These are phyloP conservation scores for Plodia interpunctella DNA, from an alignment of 1,140 invertebrate species.

Conservation along the genomic window DNA sequence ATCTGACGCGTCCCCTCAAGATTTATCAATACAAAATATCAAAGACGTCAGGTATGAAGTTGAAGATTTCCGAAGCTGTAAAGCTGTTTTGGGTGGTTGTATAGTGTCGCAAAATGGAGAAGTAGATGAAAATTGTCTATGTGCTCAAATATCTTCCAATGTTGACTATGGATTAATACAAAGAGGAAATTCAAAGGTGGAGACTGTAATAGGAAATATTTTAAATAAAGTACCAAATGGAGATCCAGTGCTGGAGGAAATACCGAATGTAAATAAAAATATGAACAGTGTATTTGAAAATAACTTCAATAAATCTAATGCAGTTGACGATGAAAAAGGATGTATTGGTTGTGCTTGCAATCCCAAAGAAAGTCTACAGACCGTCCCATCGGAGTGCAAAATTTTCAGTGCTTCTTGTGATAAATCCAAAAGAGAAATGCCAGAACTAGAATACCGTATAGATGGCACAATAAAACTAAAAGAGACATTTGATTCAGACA, in stretches of 20 bases:
- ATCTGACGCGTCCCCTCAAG: neutral
- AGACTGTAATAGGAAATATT: slow-evolving; percentile 9
- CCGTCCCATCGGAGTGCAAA: slow-evolving; percentile 17
- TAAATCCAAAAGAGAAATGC: neutral
- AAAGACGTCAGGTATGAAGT: neutral
- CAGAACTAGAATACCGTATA: neutral
- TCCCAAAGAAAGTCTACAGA: slow-evolving; percentile 39
- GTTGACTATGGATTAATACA: slow-evolving; percentile 25
- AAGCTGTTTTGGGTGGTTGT: slow-evolving; percentile 39
- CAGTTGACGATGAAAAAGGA: slow-evolving; percentile 11
- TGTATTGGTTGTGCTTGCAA: slow-evolving; percentile 43
- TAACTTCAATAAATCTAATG: slow-evolving; percentile 9
- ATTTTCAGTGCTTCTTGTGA: neutral
- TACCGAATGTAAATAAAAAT: no score
- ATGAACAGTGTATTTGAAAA: neutral
- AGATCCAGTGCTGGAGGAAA: no score
- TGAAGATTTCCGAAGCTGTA: slow-evolving; percentile 32
- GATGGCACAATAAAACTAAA: slow-evolving; percentile 52
- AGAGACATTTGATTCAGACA: slow-evolving; percentile 49
- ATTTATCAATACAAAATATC: neutral
- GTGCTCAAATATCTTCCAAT: slow-evolving; percentile 40
- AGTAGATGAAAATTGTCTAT: slow-evolving; percentile 35
- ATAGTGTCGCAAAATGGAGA: slow-evolving; percentile 32
- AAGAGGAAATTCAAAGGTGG: slow-evolving; percentile 17
- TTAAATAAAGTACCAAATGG: neutral